A percentile compares a stretch with the other conserved stretches of the same genome.
Evolutionary conservation across 2,797 vertebrate species (phyloP).

Genomic region (Thalassophryne amazonica): DNA sequence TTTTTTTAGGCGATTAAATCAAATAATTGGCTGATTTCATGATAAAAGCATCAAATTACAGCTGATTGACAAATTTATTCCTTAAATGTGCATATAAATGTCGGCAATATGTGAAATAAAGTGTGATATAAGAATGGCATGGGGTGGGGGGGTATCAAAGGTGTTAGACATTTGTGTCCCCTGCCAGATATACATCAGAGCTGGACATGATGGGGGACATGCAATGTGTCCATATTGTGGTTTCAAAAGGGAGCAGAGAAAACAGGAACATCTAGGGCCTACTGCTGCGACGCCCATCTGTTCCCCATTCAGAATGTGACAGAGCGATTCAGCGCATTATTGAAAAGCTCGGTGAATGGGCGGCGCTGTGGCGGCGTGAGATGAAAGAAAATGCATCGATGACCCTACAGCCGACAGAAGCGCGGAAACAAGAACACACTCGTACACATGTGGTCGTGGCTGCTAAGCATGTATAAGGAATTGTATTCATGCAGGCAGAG

Average conservation of each 20-base stretch:
- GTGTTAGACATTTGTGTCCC: slow-evolving; percentile 13
- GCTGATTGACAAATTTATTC: no score
- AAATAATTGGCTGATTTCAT: no score
- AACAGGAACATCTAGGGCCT: slow-evolving; percentile 54
- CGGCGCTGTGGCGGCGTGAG: slow-evolving; percentile 11
- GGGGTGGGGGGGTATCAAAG: no score
- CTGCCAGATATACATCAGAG: slow-evolving; percentile 40
- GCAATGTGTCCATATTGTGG: slow-evolving; percentile 45
- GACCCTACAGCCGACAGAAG: not conserved
- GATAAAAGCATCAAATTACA: no score
- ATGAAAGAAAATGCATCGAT: not conserved
- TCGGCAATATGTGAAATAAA: no score
- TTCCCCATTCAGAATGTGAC: slow-evolving; percentile 45
- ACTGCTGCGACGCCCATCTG: slow-evolving; percentile 72
- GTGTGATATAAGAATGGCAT: no score
- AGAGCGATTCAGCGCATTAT: slow-evolving; percentile 29
- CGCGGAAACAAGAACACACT: not conserved
- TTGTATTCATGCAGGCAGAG: not conserved
- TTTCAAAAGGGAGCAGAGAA: slow-evolving; percentile 43
- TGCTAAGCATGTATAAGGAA: no score
- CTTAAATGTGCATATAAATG: no score
- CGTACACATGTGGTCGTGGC: not conserved
- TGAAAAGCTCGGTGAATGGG: slow-evolving; percentile 19
- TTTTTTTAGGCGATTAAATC: no score
- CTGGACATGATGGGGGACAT: slow-evolving; percentile 37